These are phyloP conservation scores for Drosophila nigromelanica DNA, from an alignment of 1,140 invertebrate species.

Conservation along the genomic window DNA sequence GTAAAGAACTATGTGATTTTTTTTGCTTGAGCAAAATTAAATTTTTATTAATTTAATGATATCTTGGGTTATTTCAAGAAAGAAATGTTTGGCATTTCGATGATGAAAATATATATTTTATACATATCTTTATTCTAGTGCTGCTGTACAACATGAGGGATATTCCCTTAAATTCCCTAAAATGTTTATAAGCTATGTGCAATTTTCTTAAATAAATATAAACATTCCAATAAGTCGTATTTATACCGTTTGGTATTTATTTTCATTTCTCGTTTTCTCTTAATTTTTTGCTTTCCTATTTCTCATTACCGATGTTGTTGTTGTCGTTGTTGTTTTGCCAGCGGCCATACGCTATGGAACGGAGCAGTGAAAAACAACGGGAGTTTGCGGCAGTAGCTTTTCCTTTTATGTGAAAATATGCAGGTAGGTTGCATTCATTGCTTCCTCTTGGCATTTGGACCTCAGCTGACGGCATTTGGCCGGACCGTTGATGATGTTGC, in stretches of 20 bases:
- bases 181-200: not conserved
- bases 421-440: conserved; percentile 76
- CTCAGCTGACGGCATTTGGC: conserved; percentile 21
- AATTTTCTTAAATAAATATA: conserved; percentile 7
- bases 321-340: conserved; percentile 33
- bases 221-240: conserved; percentile 13
- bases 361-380: conserved; percentile 30
- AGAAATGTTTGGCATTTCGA: no score
- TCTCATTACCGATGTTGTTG: conserved; percentile 33
- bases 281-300: conserved; percentile 19
- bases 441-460: conserved; percentile 22
- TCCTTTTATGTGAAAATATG: conserved; percentile 56
- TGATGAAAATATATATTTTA: no score
- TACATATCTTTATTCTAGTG: not conserved
- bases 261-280: conserved; percentile 15
- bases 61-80: no score
- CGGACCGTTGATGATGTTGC: conserved; percentile 60
- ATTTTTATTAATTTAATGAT: no score
- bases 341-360: conserved; percentile 23
- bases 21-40: no score
- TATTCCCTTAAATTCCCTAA: not conserved
- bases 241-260: not conserved
- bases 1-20: no score
- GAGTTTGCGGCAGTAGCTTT: conserved; percentile 41
- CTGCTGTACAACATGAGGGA: not conserved